Evolutionary conservation across 1,140 invertebrate genomes (phyloP), one percentile per base, ranked within the genome.

Genomic region (Phortica variegata): DNA sequence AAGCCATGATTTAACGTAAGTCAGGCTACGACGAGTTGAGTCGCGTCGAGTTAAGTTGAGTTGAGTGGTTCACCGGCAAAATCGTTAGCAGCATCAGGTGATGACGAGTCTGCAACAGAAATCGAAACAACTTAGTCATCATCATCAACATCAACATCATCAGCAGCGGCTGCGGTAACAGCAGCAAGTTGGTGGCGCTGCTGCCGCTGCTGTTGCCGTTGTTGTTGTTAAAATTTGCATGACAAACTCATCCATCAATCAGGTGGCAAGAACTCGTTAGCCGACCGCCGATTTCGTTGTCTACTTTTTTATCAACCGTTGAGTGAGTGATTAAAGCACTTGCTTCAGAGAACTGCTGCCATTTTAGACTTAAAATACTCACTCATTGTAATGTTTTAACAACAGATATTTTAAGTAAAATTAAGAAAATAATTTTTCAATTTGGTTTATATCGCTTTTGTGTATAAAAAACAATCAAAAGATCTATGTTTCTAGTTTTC

Each of bases 201-300:
- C n/a, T n/a, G n/a, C n/a, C n/a, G n/a, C n/a, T n/a, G n/a, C n/a
- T n/a, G n/a, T n/a, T 13, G 48, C 34, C 36, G 21, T 42, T 45
- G 36, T 37, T 38, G 37, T 56, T 55, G 63, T 62, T 66, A 63
- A 62, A 68, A 66, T 66, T 66, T 66, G 62, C 62, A 66, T 66
- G 62, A 66, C 62, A 66, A 66, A 66, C 62, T 63, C 62, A 66
- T 63, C 63, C 63, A 66, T 66, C 63, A 66, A 66, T 66, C 62
- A 66, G 13, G 49, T 49, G 59, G 38, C 49, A 51, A 39, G 56
- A 63, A 48, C 54, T 47, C 29, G n/a, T 58, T 44, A 45, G 26
- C 33, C 5, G 43, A 52, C 23, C 21, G 55, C 20, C 44, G 43
- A 42, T 47, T 31, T 31, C 29, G n/a, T n/a, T n/a, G n/a, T n/a